These are phyloP conservation scores for Nasonia giraulti DNA, from an alignment of 1,140 invertebrate species.

Conservation along the genomic window DNA sequence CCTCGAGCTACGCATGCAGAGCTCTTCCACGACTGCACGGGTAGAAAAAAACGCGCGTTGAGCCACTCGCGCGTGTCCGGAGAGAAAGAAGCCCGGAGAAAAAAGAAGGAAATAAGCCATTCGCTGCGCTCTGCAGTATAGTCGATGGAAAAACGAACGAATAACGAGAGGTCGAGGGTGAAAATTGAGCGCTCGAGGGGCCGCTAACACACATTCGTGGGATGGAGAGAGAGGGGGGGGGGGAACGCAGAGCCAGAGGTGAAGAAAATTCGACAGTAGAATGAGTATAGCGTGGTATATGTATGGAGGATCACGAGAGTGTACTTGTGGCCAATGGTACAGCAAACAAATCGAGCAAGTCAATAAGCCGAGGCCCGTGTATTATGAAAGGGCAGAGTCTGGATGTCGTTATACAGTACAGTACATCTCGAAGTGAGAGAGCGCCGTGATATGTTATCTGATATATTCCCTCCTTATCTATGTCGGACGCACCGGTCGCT, in stretches of 20 bases:
- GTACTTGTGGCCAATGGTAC: background rate
- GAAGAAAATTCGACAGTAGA: background rate
- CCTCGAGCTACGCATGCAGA: background rate
- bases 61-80: background rate
- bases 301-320: background rate
- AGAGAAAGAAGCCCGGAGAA: background rate
- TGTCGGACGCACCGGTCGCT: background rate
- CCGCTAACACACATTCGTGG: background rate
- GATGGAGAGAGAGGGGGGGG: no score
- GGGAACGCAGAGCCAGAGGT: background rate
- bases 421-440: background rate
- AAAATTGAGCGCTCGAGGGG: conserved; percentile 8
- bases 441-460: background rate
- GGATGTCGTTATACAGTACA: background rate
- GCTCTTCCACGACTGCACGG: no score
- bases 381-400: background rate
- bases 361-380: no score
- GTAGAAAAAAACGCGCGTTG: background rate
- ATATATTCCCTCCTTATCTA: background rate
- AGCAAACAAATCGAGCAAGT: background rate
- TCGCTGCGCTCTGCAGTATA: background rate
- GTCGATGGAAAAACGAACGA: background rate
- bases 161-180: background rate
- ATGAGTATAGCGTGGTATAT: background rate
- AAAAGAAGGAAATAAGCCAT: background rate